Percentiles rank a stretch among this genome's conserved stretches.
Evolutionary conservation across 30 jellyfish, hydroid and myxozoan species (phyloP).

Genomic region (Chironex yamaguchii): DNA sequence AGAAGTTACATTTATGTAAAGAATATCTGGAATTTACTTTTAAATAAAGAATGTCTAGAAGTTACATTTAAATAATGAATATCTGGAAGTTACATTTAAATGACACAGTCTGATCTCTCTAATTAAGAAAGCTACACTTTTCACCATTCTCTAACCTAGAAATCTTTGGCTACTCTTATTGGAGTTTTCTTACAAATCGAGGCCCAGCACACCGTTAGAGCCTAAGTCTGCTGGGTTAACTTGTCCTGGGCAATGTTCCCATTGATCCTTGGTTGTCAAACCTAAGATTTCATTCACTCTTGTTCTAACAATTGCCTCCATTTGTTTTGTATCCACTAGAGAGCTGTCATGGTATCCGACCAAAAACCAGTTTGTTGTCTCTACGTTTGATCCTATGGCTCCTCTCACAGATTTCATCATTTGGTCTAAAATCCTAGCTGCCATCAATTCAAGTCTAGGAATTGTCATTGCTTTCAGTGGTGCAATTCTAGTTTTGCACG

Average conservation of each 20-base stretch:
- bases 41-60: too few relatives aligned
- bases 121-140: too few relatives aligned
- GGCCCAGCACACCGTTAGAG: slow-evolving; percentile 29
- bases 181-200: background rate
- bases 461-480: slow-evolving; percentile 48
- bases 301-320: slow-evolving; percentile 44
- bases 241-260: slow-evolving; percentile 61
- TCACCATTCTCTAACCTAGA: too few relatives aligned
- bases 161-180: too few relatives aligned
- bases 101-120: too few relatives aligned
- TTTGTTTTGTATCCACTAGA: slow-evolving; percentile 35
- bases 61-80: too few relatives aligned
- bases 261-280: slow-evolving; percentile 4
- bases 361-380: too few relatives aligned
- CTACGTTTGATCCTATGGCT: background rate
- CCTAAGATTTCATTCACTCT: slow-evolving; percentile 52
- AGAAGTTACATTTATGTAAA: too few relatives aligned
- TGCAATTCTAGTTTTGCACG: slow-evolving; percentile 47
- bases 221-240: slow-evolving; percentile 68
- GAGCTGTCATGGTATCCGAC: slow-evolving; percentile 67
- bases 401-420: background rate
- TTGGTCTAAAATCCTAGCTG: slow-evolving; percentile 39
- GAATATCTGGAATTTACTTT: too few relatives aligned
- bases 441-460: slow-evolving; percentile 57
- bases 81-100: too few relatives aligned